A percentile compares a stretch with the other conserved stretches of the same genome.
Evolutionary conservation across 37 sponge, comb jelly and placozoan genomes (phyloP).

Genomic region (Corticium candelabrum): DNA sequence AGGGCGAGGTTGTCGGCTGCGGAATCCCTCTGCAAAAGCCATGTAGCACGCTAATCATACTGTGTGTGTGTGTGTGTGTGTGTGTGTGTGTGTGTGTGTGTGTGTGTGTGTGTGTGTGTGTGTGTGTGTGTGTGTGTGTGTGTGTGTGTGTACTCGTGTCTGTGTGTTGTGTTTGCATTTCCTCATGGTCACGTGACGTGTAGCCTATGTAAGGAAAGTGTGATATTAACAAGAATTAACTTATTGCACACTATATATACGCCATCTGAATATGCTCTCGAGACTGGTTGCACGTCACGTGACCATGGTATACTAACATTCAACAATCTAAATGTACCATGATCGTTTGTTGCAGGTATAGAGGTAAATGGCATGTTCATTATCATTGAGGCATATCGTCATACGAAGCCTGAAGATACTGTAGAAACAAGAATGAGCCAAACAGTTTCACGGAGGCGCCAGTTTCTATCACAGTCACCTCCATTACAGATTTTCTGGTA

Average conservation of each 20-base stretch:
- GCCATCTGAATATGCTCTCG: no score
- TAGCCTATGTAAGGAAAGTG: no score
- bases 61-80: constrained; percentile 25
- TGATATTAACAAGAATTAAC: no score
- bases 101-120: constrained; percentile 8
- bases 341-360: neutral
- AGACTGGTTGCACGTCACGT: no score
- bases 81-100: constrained; percentile 15
- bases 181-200: no score
- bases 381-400: neutral
- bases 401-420: neutral
- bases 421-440: neutral
- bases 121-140: neutral
- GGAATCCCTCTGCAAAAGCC: no score
- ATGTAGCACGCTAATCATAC: no score
- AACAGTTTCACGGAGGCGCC: neutral
- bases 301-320: no score
- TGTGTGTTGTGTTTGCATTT: no score
- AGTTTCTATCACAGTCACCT: neutral
- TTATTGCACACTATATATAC: no score
- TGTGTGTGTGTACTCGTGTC: neutral
- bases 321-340: no score
- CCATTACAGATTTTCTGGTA: neutral
- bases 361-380: neutral
- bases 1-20: no score